A percentile compares a stretch with the other conserved stretches of the same genome.
Evolutionary conservation across 2,113 vertebrate genomes (phyloP).

Genomic region (Tamias sibiricus): DNA sequence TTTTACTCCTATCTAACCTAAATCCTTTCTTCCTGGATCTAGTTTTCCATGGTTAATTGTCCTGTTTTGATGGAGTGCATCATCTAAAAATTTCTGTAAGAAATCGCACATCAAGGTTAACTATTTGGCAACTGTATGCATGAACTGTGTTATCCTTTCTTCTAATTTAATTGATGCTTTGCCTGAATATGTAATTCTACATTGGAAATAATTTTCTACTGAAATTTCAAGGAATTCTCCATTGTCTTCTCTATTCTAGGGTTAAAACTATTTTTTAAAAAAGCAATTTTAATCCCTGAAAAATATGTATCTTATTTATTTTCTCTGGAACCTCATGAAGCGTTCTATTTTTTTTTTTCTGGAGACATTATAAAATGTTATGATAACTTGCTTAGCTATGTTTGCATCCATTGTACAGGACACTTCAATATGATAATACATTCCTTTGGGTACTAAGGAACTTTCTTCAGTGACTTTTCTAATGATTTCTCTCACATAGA

Average conservation of each 20-base stretch:
- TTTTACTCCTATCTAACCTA: not conserved
- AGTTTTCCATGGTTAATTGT: not conserved
- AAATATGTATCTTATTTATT: not conserved
- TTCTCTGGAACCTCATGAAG: not conserved
- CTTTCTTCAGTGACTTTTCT: not conserved
- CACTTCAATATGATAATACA: not conserved
- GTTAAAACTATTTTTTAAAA: not conserved
- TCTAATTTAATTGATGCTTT: not conserved
- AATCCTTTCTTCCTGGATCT: not conserved
- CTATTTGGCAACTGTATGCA: not conserved
- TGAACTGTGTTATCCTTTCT: not conserved
- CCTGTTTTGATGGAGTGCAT: not conserved
- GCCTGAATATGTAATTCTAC: not conserved
- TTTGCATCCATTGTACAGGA: not conserved
- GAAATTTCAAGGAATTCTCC: not conserved
- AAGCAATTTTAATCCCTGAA: not conserved
- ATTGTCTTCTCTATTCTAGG: not conserved
- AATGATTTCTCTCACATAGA: not conserved
- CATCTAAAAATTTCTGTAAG: not conserved
- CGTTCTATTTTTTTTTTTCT: not conserved
- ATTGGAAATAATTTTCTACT: not conserved
- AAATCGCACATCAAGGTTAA: not conserved
- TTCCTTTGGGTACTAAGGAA: not conserved
- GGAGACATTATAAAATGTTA: not conserved
- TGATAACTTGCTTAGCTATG: not conserved